These are phyloP conservation scores for Caloenas nicobarica DNA, from an alignment of 2,113 vertebrate species.

Conservation along the genomic window DNA sequence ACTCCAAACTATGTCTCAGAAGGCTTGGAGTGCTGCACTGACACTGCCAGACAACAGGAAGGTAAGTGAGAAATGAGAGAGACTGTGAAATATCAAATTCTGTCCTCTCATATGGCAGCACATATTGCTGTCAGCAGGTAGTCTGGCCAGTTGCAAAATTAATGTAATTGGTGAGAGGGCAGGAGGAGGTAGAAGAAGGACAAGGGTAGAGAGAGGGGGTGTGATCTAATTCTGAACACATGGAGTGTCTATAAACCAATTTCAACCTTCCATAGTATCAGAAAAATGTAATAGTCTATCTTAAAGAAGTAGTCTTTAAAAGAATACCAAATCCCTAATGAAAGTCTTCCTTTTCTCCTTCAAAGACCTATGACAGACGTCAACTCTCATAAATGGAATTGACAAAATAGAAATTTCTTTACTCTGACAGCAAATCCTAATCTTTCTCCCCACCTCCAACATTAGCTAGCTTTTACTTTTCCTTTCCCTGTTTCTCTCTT, in stretches of 20 bases:
- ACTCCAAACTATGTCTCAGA: neutral
- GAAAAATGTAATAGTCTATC: neutral
- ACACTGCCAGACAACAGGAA: neutral
- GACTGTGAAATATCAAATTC: neutral
- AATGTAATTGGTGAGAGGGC: neutral
- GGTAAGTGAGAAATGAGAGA: neutral
- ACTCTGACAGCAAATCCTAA: neutral
- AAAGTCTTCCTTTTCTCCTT: neutral
- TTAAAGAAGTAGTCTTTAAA: neutral
- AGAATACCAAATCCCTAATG: neutral
- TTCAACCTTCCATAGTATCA: neutral
- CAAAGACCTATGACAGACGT: neutral
- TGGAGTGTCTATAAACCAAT: neutral
- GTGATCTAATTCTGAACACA: neutral
- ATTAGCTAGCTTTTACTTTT: neutral
- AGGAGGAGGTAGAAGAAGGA: neutral
- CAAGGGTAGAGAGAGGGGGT: neutral
- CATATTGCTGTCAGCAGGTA: constrained; percentile 17
- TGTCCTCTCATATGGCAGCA: neutral
- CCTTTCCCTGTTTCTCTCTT: neutral
- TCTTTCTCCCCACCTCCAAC: neutral
- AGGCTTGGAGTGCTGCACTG: neutral
- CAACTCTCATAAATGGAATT: neutral
- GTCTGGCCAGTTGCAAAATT: neutral
- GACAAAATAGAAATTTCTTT: neutral